Evolutionary conservation across 2,797 vertebrate genomes (phyloP).

Genomic region (Meriones psammophilus): DNA sequence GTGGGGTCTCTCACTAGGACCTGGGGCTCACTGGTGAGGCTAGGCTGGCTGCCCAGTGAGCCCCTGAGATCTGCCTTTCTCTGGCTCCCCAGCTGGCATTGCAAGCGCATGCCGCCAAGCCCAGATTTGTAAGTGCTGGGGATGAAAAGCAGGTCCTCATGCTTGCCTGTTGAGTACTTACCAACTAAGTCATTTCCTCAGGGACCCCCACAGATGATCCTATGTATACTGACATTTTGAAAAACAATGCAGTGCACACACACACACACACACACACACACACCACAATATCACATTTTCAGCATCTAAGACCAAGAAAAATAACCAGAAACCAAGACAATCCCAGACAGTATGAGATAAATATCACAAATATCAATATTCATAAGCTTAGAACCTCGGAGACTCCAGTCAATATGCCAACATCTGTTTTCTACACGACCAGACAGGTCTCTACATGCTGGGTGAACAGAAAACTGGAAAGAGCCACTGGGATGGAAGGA

Average conservation of each 20-base stretch:
- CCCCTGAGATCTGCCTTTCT: neutral
- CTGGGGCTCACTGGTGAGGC: neutral
- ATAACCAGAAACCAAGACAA: constrained; percentile 43
- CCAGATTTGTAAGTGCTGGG: neutral
- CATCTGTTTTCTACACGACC: constrained; percentile 59
- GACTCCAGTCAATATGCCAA: constrained; percentile 47
- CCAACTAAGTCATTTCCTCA: neutral
- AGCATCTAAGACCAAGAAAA: constrained; percentile 58
- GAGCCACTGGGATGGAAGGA: neutral
- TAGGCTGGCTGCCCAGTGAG: neutral
- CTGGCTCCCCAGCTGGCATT: neutral
- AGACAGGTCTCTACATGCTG: neutral
- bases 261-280: neutral
- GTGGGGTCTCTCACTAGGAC: neutral
- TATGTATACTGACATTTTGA: neutral
- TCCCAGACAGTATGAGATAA: constrained; percentile 36
- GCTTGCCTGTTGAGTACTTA: neutral
- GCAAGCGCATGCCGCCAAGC: neutral
- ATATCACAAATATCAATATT: constrained; percentile 40
- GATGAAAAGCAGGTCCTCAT: neutral
- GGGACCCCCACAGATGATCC: neutral
- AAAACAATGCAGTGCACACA: neutral
- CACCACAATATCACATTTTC: constrained; percentile 24
- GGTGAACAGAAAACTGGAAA: neutral
- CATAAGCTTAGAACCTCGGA: constrained; percentile 54